Base-by-base conservation (phyloP, 2,888 invertebrate species). In the Cryptocheilus praepositus region DNA sequence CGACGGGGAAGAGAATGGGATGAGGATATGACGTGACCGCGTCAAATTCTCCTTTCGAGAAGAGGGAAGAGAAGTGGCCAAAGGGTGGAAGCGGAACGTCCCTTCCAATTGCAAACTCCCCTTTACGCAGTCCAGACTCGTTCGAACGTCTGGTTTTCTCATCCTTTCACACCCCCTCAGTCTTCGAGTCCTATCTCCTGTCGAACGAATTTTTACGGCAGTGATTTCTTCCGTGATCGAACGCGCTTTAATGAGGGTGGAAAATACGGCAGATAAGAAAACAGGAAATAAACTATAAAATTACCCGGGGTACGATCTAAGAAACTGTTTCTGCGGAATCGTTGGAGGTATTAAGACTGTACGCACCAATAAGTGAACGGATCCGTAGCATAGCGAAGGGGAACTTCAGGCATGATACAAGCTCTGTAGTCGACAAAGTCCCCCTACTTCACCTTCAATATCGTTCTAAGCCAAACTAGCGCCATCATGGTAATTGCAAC, bases 401-500 rank as follows among this genome's bases (percentile, higher is more conserved):
- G 61, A 71, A 73, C 79, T 74, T 77, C 82, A 80, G 76, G 77
- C 76, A 76, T 36, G 36, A 36, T 36, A 36, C 64, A 73, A 74
- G 72, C 65, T 77, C 74, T 69, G 64, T 59, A 57, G 69, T 63
- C 61, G 62, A 65, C 62, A 70, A 56, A 66, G 52, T 55, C 68
- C 64, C 64, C 66, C 68, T 61, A 56, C 68, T 68, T 71, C 56
- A 66, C 52, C 57, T 64, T 70, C 67, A 65, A 57, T 64, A 61
- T 62, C 54, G 18, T 70, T 67, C 66, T 49, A 67, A 73, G 51
- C 64, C 70, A 77, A 78, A 75, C 76, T 79, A 81, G 79, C 77
- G 72, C 77, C 82, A 85, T 82, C 79, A 74, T 75, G 77, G 81
- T 85, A 84, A 85, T 85, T 83, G 81, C 83, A 82, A 73, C 71